Evolutionary conservation across 2,888 invertebrate species (phyloP).

Genomic region (Cancer borealis): DNA sequence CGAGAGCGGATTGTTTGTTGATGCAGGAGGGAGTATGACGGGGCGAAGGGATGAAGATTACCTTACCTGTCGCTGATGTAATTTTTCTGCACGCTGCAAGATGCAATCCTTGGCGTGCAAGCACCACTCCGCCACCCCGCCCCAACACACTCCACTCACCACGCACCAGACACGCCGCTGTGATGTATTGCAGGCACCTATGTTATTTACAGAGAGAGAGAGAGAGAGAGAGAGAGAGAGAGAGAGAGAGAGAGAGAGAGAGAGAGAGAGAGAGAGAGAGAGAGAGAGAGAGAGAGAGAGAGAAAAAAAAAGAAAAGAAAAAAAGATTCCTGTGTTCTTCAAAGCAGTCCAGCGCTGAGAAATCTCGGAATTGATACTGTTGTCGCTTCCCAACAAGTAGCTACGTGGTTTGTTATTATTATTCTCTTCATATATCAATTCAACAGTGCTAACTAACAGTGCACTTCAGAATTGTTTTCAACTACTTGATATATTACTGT

Average conservation of each 20-base stretch:
- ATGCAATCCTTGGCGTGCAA: not conserved
- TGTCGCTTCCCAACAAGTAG: too few relatives aligned
- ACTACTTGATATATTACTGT: too few relatives aligned
- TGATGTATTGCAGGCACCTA: too few relatives aligned
- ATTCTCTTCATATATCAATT: too few relatives aligned
- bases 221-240: not conserved
- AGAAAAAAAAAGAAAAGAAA: not conserved
- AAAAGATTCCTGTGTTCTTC: too few relatives aligned
- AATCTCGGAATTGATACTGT: too few relatives aligned
- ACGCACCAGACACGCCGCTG: not conserved
- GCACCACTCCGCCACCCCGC: too few relatives aligned
- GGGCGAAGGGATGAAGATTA: not conserved
- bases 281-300: conserved; percentile 8
- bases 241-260: not conserved
- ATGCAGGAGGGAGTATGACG: not conserved
- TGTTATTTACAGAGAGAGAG: not conserved
- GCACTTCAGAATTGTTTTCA: too few relatives aligned
- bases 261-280: conserved; percentile 14
- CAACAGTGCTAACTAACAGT: too few relatives aligned
- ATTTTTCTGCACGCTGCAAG: not conserved
- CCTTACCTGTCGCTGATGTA: not conserved
- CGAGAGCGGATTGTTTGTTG: not conserved
- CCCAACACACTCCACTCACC: not conserved
- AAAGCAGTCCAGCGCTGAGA: too few relatives aligned
- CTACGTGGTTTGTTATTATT: too few relatives aligned